Evolutionary conservation across 2,888 invertebrate species (phyloP), one percentile per base, ranked within the genome.

Genomic region (Acleris emargana): DNA sequence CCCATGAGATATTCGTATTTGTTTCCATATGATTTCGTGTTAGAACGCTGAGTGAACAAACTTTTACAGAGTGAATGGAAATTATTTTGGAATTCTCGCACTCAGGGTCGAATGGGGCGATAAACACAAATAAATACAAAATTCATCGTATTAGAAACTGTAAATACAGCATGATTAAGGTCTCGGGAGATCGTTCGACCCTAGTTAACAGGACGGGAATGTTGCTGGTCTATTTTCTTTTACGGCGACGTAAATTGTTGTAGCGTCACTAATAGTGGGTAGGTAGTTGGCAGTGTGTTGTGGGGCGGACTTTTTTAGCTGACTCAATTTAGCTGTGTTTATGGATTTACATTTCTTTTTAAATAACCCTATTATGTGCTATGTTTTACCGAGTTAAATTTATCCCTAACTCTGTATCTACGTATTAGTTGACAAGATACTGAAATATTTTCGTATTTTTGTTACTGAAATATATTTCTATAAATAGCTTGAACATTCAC

Each of bases 181-280:
- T 60, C 49, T 43, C 59, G 17, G 58, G 53, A 58, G 52, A 53
- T 54, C 53, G 64, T 38, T 45, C 9, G 50, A 59, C 64, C 64
- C 59, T 25, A 25, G 54, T 60, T 63, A 64, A 59, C 49, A 38
- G 64, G 18, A 20, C 50, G 28, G 59, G 64, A 64, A 64, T 64
- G 60, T 64, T 64, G 55, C 64, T 64, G 64, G 54, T 54, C 64
- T 60, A 60, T 64, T 64, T 64, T 64, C 60, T 55, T 59, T 64
- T 64, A 60, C 50, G 60, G 53, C 55, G n/a, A 49, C 45, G 59
- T 60, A 64, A 64, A 55, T 64, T 55, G 49, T 50, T 60, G 64
- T 64, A 50, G 50, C 64, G 45, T 60, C 55, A 51, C 64, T 60
- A 60, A 64, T 64, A 58, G 58, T 64, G 47, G 38, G 38, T 38